Evolutionary conservation across 92 coral and sea anemone genomes (phyloP).

Genomic region (Ricordea florida): DNA sequence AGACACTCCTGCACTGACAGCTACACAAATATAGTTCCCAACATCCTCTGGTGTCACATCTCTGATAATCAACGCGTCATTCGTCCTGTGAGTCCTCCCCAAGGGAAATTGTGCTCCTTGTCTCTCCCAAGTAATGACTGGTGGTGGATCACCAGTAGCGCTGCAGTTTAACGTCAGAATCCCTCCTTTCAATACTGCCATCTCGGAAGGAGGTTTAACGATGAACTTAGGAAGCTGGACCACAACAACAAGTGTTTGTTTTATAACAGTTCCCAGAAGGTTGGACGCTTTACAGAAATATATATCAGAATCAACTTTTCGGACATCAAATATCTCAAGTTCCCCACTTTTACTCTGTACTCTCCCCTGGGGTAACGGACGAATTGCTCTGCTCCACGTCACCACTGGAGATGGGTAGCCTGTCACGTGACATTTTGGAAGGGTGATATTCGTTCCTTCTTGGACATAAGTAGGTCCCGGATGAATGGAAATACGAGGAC

Average conservation of each 20-base stretch:
- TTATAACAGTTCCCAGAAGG: constrained; percentile 18
- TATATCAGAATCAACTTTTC: constrained; percentile 28
- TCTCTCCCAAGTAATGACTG: constrained; percentile 41
- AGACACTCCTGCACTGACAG: constrained; percentile 27
- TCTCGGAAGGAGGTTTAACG: constrained; percentile 15
- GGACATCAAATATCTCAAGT: neutral
- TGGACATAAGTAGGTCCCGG: constrained; percentile 35
- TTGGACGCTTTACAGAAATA: constrained; percentile 52
- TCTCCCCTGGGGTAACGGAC: constrained; percentile 34
- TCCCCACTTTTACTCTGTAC: neutral
- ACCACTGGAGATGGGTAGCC: constrained; percentile 56
- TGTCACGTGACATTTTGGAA: constrained; percentile 69
- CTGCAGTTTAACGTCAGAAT: constrained; percentile 32
- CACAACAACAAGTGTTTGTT: constrained; percentile 7
- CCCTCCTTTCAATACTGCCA: neutral
- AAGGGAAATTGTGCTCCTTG: constrained; percentile 20
- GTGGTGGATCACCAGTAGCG: constrained; percentile 38
- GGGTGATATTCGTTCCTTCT: constrained; percentile 42
- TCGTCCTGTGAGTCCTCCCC: constrained; percentile 1
- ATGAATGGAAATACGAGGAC: constrained; percentile 28
- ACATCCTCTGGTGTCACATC: neutral
- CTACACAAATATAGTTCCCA: constrained; percentile 27
- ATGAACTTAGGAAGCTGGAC: constrained; percentile 30
- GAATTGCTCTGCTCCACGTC: constrained; percentile 63
- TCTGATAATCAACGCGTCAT: neutral